Evolutionary conservation across 2,888 invertebrate genomes (phyloP).

Genomic region (Melitaea athalia): DNA sequence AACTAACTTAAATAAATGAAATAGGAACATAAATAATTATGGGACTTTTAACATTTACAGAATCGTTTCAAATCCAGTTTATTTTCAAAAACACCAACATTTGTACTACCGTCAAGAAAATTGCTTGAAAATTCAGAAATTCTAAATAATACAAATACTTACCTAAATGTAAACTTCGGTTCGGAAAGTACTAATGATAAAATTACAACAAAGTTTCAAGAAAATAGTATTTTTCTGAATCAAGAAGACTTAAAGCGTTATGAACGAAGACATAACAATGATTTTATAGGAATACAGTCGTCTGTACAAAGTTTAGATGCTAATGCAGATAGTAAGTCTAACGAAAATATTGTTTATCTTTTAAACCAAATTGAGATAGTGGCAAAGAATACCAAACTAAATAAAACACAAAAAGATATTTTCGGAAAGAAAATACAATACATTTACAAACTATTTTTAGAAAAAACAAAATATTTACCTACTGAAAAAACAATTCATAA

Average conservation of each 20-base stretch:
- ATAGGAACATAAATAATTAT: no score
- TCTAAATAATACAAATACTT: constrained; percentile 49
- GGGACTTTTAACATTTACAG: constrained; percentile 29
- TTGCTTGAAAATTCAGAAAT: constrained; percentile 18
- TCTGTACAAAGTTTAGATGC: constrained; percentile 3
- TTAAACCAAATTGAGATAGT: constrained; percentile 62
- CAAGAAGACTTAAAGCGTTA: neutral
- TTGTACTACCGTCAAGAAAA: constrained; percentile 36
- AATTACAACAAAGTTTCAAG: constrained; percentile 48
- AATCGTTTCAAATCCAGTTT: constrained; percentile 33
- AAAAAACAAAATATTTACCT: constrained; percentile 7
- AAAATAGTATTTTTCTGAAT: constrained; percentile 16
- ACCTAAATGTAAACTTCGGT: constrained; percentile 36
- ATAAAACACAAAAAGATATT: constrained; percentile 55
- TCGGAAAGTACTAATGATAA: constrained; percentile 48
- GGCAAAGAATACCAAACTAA: constrained; percentile 57
- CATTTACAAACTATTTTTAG: constrained; percentile 51
- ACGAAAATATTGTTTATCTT: constrained; percentile 53
- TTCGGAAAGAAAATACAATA: constrained; percentile 64
- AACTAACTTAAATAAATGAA: no score
- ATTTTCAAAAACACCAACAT: constrained; percentile 41
- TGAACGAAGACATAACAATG: neutral
- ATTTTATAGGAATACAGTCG: neutral
- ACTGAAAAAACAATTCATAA: neutral
- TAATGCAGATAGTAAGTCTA: constrained; percentile 46